phyloP scores from a whole-genome alignment of 2,797 vertebrate genomes.

The Intellagama lesueurii region DNA sequence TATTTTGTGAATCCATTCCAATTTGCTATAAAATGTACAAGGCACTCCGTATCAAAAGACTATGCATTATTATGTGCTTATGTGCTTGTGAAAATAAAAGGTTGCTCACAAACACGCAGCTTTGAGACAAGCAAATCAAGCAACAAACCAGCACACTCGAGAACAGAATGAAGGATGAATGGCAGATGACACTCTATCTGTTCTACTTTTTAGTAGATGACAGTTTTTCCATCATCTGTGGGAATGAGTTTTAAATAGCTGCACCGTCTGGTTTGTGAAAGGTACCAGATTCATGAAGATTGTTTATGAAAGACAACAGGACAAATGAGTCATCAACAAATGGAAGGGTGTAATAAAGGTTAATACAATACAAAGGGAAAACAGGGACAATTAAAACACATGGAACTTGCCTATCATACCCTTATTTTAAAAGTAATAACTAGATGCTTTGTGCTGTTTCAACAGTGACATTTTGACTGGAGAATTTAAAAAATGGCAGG shows the following conservation, averaged over 20 bases:
- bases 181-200: neutral
- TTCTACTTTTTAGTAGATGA: slow-evolving; percentile 6
- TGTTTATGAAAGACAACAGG: slow-evolving; percentile 10
- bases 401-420: neutral
- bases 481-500: neutral
- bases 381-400: neutral
- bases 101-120: neutral
- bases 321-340: slow-evolving; percentile 16
- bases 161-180: neutral
- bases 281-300: slow-evolving; percentile 12
- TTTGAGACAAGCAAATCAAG: neutral
- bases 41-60: neutral
- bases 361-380: neutral
- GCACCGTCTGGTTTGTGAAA: slow-evolving; percentile 21
- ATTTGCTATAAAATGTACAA: neutral
- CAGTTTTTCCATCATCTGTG: slow-evolving; percentile 4
- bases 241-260: slow-evolving; percentile 38
- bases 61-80: neutral
- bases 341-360: neutral
- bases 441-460: neutral
- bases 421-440: neutral
- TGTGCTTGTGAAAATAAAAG: neutral
- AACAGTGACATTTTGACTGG: neutral
- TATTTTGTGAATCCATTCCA: neutral
- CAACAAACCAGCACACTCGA: neutral